A percentile compares a stretch with the other conserved stretches of the same genome.
phyloP scores from a whole-genome alignment of 2,113 vertebrate genomes.

The Anguilla japonica region DNA sequence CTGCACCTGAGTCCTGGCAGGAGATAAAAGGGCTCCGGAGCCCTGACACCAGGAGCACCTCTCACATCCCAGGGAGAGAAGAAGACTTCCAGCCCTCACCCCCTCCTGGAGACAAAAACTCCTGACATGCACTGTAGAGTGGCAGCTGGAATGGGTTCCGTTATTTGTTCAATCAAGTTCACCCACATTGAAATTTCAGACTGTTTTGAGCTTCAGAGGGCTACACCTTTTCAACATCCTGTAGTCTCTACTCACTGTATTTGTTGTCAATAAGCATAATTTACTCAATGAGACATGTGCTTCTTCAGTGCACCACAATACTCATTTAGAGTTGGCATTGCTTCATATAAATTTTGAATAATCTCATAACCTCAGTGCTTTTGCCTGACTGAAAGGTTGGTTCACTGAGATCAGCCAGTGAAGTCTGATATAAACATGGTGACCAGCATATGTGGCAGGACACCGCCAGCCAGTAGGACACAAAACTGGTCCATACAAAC shows the following conservation, averaged over 20 bases:
- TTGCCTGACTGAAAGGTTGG: no score
- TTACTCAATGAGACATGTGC: background rate
- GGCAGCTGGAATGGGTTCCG: background rate
- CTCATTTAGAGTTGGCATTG: background rate
- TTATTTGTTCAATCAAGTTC: background rate
- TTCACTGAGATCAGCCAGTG: background rate
- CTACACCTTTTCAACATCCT: background rate
- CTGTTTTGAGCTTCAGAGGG: background rate
- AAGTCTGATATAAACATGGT: background rate
- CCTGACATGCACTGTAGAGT: background rate
- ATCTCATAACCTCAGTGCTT: background rate
- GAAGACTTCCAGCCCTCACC: constrained; percentile 7
- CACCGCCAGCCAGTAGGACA: constrained; percentile 30
- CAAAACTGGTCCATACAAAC: constrained; percentile 80
- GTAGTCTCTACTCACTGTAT: background rate
- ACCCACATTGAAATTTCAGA: background rate
- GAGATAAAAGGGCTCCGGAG: constrained; percentile 8
- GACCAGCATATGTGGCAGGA: background rate
- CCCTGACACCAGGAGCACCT: background rate
- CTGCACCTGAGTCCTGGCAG: background rate
- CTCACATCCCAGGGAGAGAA: background rate
- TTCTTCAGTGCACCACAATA: background rate
- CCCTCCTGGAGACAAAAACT: background rate
- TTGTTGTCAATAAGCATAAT: background rate
- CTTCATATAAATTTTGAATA: background rate